phyloP scores from a whole-genome alignment of 2,113 vertebrate species.

The Clarias batrachus region DNA sequence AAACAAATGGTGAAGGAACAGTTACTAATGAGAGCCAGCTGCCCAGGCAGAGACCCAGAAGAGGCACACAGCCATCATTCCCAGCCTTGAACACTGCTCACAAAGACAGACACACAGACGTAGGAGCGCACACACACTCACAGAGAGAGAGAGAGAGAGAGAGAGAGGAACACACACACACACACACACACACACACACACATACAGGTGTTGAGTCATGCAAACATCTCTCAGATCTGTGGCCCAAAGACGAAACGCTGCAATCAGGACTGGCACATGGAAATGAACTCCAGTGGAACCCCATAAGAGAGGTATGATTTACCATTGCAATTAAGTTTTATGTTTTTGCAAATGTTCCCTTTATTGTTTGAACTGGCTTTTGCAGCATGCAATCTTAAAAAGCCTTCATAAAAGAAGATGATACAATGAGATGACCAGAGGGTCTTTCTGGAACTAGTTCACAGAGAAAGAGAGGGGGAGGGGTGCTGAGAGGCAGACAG shows the following conservation, averaged over 20 bases:
- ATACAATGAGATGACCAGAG: constrained; percentile 53
- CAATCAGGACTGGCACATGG: constrained; percentile 36
- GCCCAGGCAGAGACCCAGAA: constrained; percentile 64
- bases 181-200: constrained; percentile 28
- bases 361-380: constrained; percentile 50
- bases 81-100: constrained; percentile 27
- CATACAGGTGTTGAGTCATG: constrained; percentile 49
- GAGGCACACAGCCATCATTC: constrained; percentile 40
- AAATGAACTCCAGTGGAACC: constrained; percentile 45
- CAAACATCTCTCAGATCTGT: constrained; percentile 53
- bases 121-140: neutral
- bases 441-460: constrained; percentile 46
- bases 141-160: neutral
- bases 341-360: constrained; percentile 45
- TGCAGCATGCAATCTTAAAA: constrained; percentile 40
- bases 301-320: constrained; percentile 52
- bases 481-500: constrained; percentile 40
- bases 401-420: constrained; percentile 51
- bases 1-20: constrained; percentile 75
- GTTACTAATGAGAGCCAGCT: constrained; percentile 81
- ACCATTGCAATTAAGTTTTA: constrained; percentile 55
- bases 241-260: constrained; percentile 33
- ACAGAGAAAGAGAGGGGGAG: constrained; percentile 38
- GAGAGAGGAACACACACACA: neutral
- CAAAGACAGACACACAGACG: constrained; percentile 5